Evolutionary conservation across 2,888 invertebrate species (phyloP), one percentile per base, ranked within the genome.

Genomic region (Drosophila mimica): DNA sequence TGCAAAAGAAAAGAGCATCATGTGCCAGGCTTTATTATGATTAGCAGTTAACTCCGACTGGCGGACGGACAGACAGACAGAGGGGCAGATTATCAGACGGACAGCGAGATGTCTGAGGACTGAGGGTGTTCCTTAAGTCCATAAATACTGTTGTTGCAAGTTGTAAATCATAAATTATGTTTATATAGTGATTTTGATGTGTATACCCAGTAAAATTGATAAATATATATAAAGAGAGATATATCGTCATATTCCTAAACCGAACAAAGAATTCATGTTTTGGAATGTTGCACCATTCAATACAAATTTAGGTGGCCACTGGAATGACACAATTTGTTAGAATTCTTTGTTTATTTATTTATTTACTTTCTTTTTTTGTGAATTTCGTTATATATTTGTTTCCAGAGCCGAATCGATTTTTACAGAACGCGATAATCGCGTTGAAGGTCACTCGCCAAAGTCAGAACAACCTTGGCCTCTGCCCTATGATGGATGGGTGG

Each of bases 21-120:
- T 28, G 38, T 28, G 56, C 38, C 38, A 20, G n/a, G 56, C 38
- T 56, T 38, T 56, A 56, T 56, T 56, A 56, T 56, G 56, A 56
- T 56, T 56, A 56, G 28, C 56, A 54, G 54, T 28, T 31, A 36
- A 28, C 54, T 25, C 56, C 28, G 28, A 28, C 38, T 28, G 38
- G 2, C 54, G 5, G 33, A 52, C 20, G 20, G 33, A 9, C 52
- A 30, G 7, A 20, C 33, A 53, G 9, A 15, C 15, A 5, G 53
- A 9, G 8, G 15, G 53, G 9, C n/a, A 4, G 6, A 36, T 4
- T 2, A 20, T 20, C 43, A 8, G 36, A 36, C 28, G n/a, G 4
- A 25, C n/a, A 40, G n/a, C 40, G 40, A 4, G n/a, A 40, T 54
- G 34, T 11, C 25, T 36, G 34, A 3, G 17, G 7, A 17, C 4